Percentiles rank a stretch among this genome's conserved stretches.
Evolutionary conservation across 1,140 invertebrate genomes (phyloP).

Genomic region (Riptortus pedestris): DNA sequence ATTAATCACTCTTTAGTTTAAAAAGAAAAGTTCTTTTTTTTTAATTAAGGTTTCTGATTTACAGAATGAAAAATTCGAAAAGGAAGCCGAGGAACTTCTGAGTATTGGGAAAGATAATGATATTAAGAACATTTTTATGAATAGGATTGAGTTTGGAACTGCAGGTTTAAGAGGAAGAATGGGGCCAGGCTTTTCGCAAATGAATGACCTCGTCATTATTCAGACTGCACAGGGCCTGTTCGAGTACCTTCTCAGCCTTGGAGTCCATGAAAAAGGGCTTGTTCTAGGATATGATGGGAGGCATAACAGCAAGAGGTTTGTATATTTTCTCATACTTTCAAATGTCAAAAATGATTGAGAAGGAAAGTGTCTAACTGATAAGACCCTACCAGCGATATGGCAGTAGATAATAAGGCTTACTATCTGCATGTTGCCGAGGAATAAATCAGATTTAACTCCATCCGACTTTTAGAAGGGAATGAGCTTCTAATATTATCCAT

Average conservation of each 20-base stretch:
- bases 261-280: conserved; percentile 51
- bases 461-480: too few species aligned
- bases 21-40: too few species aligned
- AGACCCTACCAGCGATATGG: too few species aligned
- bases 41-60: not conserved
- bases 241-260: conserved; percentile 56
- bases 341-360: too few species aligned
- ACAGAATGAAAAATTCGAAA: not conserved
- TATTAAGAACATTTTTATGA: conserved; percentile 44
- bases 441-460: too few species aligned
- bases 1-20: too few species aligned
- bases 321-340: too few species aligned
- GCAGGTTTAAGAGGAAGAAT: conserved; percentile 83
- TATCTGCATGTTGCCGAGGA: too few species aligned
- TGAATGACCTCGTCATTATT: conserved; percentile 96
- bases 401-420: too few species aligned
- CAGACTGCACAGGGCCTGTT: conserved; percentile 91
- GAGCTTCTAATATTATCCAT: too few species aligned
- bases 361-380: too few species aligned
- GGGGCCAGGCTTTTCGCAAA: conserved; percentile 81
- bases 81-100: not conserved
- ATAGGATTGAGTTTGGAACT: conserved; percentile 73
- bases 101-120: not conserved
- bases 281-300: conserved; percentile 92
- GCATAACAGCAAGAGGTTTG: conserved; percentile 78